Evolutionary conservation across 2,113 vertebrate species (phyloP), one percentile per base, ranked within the genome.

Genomic region (Sialia sialis): DNA sequence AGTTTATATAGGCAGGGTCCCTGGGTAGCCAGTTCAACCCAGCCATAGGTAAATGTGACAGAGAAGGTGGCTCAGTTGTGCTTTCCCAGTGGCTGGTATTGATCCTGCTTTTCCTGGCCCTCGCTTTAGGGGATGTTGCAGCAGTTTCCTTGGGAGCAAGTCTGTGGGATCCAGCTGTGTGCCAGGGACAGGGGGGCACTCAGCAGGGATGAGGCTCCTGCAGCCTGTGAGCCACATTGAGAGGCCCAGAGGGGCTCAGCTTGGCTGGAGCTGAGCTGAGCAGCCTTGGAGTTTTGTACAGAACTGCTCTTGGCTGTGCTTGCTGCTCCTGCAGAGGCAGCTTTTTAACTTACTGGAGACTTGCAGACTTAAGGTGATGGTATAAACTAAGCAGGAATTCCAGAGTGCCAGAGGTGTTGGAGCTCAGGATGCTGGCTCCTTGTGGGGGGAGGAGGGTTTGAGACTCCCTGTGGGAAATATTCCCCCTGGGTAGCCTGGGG

Each of bases 401-500:
- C 10, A 2, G 60, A 8, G 0, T 29, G 14, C 16, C 39, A 12
- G 51, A 21, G 0, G 1, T 17, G 44, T 8, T 41, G 18, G 72
- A 4, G 3, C 26, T 3, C 38, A 3, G 25, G 1, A 3, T 5
- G 46, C 3, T 26, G 41, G 5, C 32, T 43, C n/a, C 32, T 5
- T 3, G 41, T 23, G 15, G 14, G n/a, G 66, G 23, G 55, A 6
- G 43, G 4, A 27, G 13, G 26, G 23, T 68, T 76, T 34, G 51
- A 16, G 22, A 11, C 0, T 1, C 56, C 1, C 2, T 3, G 7
- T 14, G 32, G 48, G 52, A 20, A 10, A 11, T 21, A 2, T 10
- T 38, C 4, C 32, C 25, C 0, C 3, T 0, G 46, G 55, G 30
- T 21, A 29, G 11, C 60, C 23, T 11, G 25, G 27, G 20, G 48